Evolutionary conservation across 2,888 invertebrate species (phyloP).

Genomic region (Diarsia mendica): DNA sequence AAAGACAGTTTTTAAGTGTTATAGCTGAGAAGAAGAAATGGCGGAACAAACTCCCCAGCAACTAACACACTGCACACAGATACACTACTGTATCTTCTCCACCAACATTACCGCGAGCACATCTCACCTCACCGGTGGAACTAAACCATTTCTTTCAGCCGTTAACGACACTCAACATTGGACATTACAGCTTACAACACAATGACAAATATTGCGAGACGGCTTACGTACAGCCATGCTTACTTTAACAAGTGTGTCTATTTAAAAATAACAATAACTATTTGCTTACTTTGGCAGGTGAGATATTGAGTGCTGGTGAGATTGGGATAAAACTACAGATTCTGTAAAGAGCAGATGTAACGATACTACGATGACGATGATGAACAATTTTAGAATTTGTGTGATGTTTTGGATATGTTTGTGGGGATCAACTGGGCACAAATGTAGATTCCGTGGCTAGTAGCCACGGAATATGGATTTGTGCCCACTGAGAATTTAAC

Average conservation of each 20-base stretch:
- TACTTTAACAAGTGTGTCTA: slow-evolving; percentile 40
- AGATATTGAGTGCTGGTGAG: slow-evolving; percentile 28
- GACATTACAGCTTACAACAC: slow-evolving; percentile 77
- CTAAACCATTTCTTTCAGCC: slow-evolving; percentile 82
- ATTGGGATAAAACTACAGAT: slow-evolving; percentile 16
- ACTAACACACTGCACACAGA: too few species aligned
- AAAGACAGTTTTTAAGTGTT: too few species aligned
- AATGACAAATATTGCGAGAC: slow-evolving; percentile 80
- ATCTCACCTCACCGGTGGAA: slow-evolving; percentile 69
- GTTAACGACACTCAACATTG: slow-evolving; percentile 73
- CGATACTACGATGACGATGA: too few species aligned
- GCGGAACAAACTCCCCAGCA: too few species aligned
- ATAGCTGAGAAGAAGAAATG: too few species aligned
- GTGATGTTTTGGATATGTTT: too few species aligned
- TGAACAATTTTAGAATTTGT: too few species aligned
- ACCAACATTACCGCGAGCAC: slow-evolving; percentile 68
- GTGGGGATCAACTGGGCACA: too few species aligned
- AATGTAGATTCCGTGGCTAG: too few species aligned
- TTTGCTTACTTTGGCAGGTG: slow-evolving; percentile 32
- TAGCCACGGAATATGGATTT: too few species aligned
- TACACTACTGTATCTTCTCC: slow-evolving; percentile 43
- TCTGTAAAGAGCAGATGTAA: too few species aligned
- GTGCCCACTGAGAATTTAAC: too few species aligned
- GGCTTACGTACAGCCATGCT: slow-evolving; percentile 58
- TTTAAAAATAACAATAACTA: slow-evolving; percentile 50